These are phyloP conservation scores for Dicyrtoma fusca DNA, from an alignment of 2,888 invertebrate genomes.

Conservation along the genomic window DNA sequence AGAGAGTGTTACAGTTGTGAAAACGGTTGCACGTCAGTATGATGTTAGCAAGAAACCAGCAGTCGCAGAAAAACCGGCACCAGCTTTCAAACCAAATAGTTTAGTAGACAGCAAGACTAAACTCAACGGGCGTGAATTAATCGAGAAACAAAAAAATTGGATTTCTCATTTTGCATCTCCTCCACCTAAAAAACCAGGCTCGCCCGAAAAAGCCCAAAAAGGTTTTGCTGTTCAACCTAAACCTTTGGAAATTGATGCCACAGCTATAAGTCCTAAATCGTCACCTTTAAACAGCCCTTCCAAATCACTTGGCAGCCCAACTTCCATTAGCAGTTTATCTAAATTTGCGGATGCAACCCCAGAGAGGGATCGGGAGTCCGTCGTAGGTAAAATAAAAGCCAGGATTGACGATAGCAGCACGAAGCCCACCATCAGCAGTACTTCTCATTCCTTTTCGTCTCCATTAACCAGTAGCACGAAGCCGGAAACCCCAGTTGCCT, in stretches of 20 bases:
- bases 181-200: conserved; percentile 62
- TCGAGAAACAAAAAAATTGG: conserved; percentile 90
- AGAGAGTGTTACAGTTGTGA: conserved; percentile 22
- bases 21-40: conserved; percentile 31
- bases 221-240: conserved; percentile 47
- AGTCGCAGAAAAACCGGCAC: conserved; percentile 44
- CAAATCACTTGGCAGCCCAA: conserved; percentile 23
- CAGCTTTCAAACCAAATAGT: conserved; percentile 66
- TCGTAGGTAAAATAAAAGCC: background rate
- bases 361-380: background rate
- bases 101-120: conserved; percentile 66
- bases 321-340: conserved; percentile 3
- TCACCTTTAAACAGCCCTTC: conserved; percentile 40
- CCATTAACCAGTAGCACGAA: background rate
- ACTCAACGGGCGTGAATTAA: conserved; percentile 66
- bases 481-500: too few relatives aligned
- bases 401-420: background rate
- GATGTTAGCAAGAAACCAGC: conserved; percentile 33
- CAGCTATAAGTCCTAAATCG: conserved; percentile 32
- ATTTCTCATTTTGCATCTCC: conserved; percentile 86
- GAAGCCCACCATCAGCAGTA: background rate
- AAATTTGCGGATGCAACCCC: conserved; percentile 14
- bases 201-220: conserved; percentile 59
- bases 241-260: conserved; percentile 41
- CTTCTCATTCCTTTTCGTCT: background rate